Evolutionary conservation across 2,797 vertebrate genomes (phyloP).

Genomic region (Falco rusticolus): DNA sequence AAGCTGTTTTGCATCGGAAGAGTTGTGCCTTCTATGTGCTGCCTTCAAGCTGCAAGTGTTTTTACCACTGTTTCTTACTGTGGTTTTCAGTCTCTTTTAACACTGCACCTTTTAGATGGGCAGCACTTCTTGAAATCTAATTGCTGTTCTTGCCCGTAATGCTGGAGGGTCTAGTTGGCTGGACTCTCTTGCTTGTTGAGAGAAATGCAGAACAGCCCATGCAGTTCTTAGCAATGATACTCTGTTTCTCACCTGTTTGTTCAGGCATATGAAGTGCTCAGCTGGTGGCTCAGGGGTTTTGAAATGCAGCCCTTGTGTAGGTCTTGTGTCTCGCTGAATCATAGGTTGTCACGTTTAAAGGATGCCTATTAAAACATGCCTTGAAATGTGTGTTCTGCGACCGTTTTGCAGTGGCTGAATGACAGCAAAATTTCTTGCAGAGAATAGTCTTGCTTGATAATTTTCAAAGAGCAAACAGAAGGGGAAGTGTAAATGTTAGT

Average conservation of each 20-base stretch:
- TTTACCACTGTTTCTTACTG: not conserved
- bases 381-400: not conserved
- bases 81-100: not conserved
- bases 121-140: not conserved
- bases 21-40: fast-evolving
- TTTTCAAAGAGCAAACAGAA: not conserved
- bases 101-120: not conserved
- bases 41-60: not conserved
- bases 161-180: not conserved
- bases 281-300: not conserved
- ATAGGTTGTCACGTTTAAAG: not conserved
- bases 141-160: not conserved
- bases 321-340: not conserved
- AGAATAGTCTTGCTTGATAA: not conserved
- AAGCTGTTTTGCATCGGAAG: not conserved
- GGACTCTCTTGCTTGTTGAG: not conserved
- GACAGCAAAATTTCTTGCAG: not conserved
- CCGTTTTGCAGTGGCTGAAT: not conserved
- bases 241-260: not conserved
- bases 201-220: not conserved
- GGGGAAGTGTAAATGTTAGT: not conserved
- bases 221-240: not conserved
- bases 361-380: not conserved
- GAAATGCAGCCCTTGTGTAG: not conserved
- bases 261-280: not conserved